These are phyloP conservation scores for Gastrophryne carolinensis DNA, from an alignment of 2,797 vertebrate genomes.

Conservation along the genomic window DNA sequence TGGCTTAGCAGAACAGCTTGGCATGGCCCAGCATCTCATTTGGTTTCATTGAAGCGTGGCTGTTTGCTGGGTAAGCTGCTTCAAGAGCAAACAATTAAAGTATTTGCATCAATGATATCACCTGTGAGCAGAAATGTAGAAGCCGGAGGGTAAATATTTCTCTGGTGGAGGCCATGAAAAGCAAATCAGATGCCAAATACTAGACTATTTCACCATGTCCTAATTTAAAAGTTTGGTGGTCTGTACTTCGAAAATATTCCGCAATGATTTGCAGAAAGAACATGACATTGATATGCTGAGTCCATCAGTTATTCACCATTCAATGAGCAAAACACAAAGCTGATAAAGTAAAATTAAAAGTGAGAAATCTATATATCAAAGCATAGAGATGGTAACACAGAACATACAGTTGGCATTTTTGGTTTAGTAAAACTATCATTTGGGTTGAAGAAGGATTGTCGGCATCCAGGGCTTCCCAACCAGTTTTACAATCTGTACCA, in stretches of 20 bases:
- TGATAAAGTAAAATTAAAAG: too few species aligned
- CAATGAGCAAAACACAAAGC: background rate
- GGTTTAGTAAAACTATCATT: too few species aligned
- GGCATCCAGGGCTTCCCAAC: too few species aligned
- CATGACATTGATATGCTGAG: background rate
- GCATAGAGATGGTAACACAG: too few species aligned
- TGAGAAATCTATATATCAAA: too few species aligned
- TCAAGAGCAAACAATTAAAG: constrained; percentile 41
- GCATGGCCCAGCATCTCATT: constrained; percentile 40
- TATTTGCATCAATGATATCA: constrained; percentile 49
- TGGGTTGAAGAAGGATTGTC: too few species aligned
- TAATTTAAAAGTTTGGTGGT: background rate
- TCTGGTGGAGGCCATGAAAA: background rate
- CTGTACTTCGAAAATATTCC: background rate
- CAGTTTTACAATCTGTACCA: too few species aligned
- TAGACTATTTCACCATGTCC: background rate
- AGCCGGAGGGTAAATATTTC: constrained; percentile 17
- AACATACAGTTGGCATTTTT: too few species aligned
- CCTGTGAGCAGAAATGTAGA: constrained; percentile 24
- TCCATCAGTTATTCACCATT: background rate
- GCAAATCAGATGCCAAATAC: constrained; percentile 19
- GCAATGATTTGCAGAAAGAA: background rate
- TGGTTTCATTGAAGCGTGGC: constrained; percentile 33
- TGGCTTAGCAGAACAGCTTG: constrained; percentile 33
- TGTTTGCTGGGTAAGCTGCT: constrained; percentile 26